phyloP scores from a whole-genome alignment of 2,888 invertebrate species.

The Pachycephus smyrnensis region DNA sequence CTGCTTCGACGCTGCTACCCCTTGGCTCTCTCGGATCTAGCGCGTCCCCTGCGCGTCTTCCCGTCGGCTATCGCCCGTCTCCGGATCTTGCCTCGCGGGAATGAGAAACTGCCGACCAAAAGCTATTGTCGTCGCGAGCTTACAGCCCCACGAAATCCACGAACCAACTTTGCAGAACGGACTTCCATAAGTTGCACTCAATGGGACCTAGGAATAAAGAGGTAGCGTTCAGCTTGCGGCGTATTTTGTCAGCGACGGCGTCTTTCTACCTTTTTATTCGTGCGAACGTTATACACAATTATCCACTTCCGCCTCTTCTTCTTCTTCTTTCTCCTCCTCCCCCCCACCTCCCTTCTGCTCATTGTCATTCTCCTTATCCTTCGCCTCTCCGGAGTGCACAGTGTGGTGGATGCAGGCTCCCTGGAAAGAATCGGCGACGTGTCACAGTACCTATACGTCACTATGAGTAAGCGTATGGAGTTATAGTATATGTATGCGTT shows the following conservation, averaged over 20 bases:
- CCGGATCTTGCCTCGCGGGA: slow-evolving; percentile 33
- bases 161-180: slow-evolving; percentile 54
- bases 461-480: not conserved
- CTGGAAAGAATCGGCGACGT: not conserved
- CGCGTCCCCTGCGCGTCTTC: slow-evolving; percentile 16
- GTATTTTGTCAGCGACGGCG: not conserved
- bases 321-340: slow-evolving; percentile 19
- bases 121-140: slow-evolving; percentile 56
- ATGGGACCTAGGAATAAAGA: slow-evolving; percentile 60
- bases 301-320: slow-evolving; percentile 25
- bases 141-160: slow-evolving; percentile 48
- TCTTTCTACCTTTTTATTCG: slow-evolving; percentile 8
- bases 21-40: slow-evolving; percentile 12
- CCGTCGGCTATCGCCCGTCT: not conserved
- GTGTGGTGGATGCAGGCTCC: not conserved
- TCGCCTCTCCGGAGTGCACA: not conserved
- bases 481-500: slow-evolving; percentile 7
- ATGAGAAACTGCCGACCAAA: slow-evolving; percentile 53
- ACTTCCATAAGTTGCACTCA: slow-evolving; percentile 59
- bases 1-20: slow-evolving; percentile 12
- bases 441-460: not conserved
- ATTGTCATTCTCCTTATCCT: not conserved
- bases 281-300: slow-evolving; percentile 32
- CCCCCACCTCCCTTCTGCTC: slow-evolving; percentile 13
- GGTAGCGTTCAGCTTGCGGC: not conserved